Evolutionary conservation across 2,888 invertebrate genomes (phyloP).

Genomic region (Synanthedon myopaeformis): DNA sequence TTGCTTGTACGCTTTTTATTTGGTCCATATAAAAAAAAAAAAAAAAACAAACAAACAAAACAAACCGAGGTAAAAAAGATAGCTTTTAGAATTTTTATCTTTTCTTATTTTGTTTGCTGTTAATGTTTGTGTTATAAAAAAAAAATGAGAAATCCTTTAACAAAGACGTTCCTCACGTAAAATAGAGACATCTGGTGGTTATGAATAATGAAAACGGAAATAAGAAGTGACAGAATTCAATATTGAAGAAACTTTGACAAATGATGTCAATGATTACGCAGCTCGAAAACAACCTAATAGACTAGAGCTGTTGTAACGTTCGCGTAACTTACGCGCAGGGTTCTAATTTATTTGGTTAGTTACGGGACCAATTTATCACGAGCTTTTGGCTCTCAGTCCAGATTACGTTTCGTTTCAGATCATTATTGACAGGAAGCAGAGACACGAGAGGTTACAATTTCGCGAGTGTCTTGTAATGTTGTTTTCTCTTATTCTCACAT

Average conservation of each 20-base stretch:
- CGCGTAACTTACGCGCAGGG: background rate
- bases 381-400: background rate
- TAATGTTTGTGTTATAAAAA: too few species aligned
- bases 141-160: too few species aligned
- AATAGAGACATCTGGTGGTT: conserved; percentile 1
- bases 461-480: background rate
- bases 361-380: conserved; percentile 1
- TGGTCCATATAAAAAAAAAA: too few species aligned
- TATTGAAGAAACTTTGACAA: conserved; percentile 9
- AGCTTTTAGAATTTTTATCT: too few species aligned
- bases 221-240: conserved; percentile 9
- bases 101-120: too few species aligned
- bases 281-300: conserved; percentile 1
- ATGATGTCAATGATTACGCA: conserved; percentile 7
- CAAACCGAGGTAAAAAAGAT: too few species aligned
- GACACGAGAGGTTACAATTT: background rate
- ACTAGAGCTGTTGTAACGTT: conserved; percentile 1
- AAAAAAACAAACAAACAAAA: too few species aligned
- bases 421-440: background rate
- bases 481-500: too few species aligned
- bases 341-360: background rate
- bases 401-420: background rate
- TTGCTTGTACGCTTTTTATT: too few species aligned
- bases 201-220: conserved; percentile 9
- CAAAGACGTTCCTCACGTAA: too few species aligned